Conservation (phyloP, 1,140 invertebrate species). For the Mactra quadrangularis region DNA sequence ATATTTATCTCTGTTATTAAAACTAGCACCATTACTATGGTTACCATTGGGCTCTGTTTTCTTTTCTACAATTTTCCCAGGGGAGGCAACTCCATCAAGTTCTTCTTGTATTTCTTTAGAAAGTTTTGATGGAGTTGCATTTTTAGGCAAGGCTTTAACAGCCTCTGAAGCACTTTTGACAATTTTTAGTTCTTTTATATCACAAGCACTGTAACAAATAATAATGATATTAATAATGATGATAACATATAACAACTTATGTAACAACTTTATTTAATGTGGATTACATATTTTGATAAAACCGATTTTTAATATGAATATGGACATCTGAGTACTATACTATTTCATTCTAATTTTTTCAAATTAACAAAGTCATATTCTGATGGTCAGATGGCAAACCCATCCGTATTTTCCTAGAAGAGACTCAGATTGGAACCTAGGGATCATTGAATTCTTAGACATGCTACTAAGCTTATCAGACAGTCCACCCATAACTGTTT, state of each 20-base stretch:
- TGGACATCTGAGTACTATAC: background rate
- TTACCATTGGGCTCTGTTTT: conserved; percentile 31
- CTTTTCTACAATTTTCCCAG: conserved; percentile 70
- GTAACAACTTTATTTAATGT: too few relatives aligned
- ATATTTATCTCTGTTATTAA: conserved; percentile 16
- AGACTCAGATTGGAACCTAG: too few relatives aligned
- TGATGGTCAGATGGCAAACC: too few relatives aligned
- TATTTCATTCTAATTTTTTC: too few relatives aligned
- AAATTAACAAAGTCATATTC: too few relatives aligned
- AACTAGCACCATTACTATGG: background rate
- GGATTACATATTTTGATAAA: background rate
- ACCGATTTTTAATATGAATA: background rate
- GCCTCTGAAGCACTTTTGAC: conserved; percentile 86
- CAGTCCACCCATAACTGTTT: too few relatives aligned
- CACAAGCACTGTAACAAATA: conserved; percentile 85
- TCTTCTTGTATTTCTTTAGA: conserved; percentile 70
- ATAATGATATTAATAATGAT: background rate
- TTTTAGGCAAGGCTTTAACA: conserved; percentile 80
- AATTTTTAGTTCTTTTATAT: conserved; percentile 87
- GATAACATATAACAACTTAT: background rate
- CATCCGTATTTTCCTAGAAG: too few relatives aligned
- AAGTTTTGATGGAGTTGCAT: conserved; percentile 74
- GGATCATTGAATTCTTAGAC: too few relatives aligned
- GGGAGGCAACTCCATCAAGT: conserved; percentile 67
- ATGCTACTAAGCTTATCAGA: too few relatives aligned